phyloP scores from a whole-genome alignment of 2,797 vertebrate species.

The Siniperca obscura region DNA sequence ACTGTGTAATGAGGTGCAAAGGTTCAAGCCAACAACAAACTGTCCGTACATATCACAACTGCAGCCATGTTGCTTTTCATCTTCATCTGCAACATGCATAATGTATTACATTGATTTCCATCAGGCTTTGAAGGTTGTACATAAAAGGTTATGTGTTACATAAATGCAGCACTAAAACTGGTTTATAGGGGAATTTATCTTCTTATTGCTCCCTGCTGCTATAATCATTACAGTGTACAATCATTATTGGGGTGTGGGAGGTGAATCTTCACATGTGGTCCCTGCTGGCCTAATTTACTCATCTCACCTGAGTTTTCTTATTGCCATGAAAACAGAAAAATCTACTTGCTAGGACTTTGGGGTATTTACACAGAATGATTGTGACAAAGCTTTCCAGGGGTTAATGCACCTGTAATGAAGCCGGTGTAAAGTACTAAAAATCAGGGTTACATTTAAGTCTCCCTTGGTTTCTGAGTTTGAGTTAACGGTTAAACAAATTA shows the following conservation, averaged over 20 bases:
- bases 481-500: background rate
- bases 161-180: slow-evolving; percentile 44
- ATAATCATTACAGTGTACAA: background rate
- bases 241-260: slow-evolving; percentile 13
- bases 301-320: background rate
- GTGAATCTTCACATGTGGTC: slow-evolving; percentile 23
- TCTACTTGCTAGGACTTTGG: background rate
- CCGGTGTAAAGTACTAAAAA: background rate
- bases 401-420: slow-evolving; percentile 12
- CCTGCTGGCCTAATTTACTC: slow-evolving; percentile 31
- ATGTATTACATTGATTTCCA: slow-evolving; percentile 56
- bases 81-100: slow-evolving; percentile 58
- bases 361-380: background rate
- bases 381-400: background rate
- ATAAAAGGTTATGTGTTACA: slow-evolving; percentile 57
- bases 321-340: background rate
- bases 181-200: slow-evolving; percentile 31
- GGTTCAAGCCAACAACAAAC: slow-evolving; percentile 14
- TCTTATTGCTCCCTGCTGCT: slow-evolving; percentile 34
- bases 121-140: slow-evolving; percentile 59
- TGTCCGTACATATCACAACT: background rate
- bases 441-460: background rate
- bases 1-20: slow-evolving; percentile 1
- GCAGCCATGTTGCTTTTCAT: slow-evolving; percentile 38
- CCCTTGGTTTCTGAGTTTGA: background rate